Conservation (phyloP, 2,888 invertebrate species). For the Gasteruption jaculator region DNA sequence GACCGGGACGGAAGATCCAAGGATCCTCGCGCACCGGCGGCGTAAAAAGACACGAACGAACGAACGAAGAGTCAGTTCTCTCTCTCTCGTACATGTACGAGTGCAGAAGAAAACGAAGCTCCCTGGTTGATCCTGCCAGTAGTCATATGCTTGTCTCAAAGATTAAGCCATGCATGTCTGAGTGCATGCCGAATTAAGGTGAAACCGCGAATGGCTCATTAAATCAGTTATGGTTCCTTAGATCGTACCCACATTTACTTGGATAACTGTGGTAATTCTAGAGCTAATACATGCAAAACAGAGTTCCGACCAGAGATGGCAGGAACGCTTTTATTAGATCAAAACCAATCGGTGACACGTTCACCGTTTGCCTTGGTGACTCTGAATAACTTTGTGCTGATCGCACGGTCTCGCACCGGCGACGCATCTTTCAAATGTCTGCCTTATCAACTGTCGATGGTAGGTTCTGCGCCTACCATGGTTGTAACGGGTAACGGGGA, state of each 20-base stretch:
- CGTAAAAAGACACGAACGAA: too few species aligned
- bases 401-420: too few species aligned
- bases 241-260: constrained; percentile 54
- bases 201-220: constrained; percentile 61
- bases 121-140: constrained; percentile 55
- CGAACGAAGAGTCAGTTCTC: too few species aligned
- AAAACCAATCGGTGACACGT: constrained; percentile 7
- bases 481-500: constrained; percentile 68
- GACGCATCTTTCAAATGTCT: too few species aligned
- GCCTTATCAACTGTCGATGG: too few species aligned
- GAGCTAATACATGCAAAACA: constrained; percentile 62
- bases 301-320: constrained; percentile 52
- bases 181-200: constrained; percentile 57
- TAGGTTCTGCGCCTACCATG: constrained; percentile 64
- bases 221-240: constrained; percentile 59
- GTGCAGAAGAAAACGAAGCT: too few species aligned
- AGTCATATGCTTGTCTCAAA: constrained; percentile 66
- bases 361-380: too few species aligned
- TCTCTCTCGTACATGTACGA: too few species aligned
- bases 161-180: constrained; percentile 66
- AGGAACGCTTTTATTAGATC: constrained; percentile 14
- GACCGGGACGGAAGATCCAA: too few species aligned
- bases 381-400: too few species aligned
- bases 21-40: too few species aligned
- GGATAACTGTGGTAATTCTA: constrained; percentile 65